phyloP scores from a whole-genome alignment of 2,797 vertebrate genomes.

The Pipistrellus kuhlii region DNA sequence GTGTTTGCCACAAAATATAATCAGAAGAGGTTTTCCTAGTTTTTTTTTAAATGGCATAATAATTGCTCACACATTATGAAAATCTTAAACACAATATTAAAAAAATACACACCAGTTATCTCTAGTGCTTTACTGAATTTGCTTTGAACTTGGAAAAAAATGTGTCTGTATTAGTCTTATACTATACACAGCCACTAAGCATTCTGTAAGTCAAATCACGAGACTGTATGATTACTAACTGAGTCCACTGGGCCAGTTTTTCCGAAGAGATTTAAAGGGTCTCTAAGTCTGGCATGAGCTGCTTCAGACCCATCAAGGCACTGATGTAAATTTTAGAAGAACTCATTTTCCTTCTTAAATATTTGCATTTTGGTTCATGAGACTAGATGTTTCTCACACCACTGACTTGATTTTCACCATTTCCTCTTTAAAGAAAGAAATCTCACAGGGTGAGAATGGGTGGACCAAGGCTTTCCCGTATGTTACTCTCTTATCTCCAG shows the following conservation, averaged over 20 bases:
- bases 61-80: neutral
- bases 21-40: neutral
- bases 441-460: conserved; percentile 2
- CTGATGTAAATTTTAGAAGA: conserved; percentile 16
- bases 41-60: neutral
- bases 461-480: neutral
- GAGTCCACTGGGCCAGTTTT: conserved; percentile 31
- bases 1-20: neutral
- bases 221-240: conserved; percentile 67
- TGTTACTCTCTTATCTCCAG: neutral
- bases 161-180: conserved; percentile 22
- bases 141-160: conserved; percentile 54
- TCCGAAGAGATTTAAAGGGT: conserved; percentile 54
- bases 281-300: conserved; percentile 50
- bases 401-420: conserved; percentile 60
- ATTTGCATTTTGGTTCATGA: conserved; percentile 63
- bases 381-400: conserved; percentile 27
- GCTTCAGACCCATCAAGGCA: conserved; percentile 49
- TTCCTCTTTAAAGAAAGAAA: conserved; percentile 57
- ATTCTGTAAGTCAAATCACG: conserved; percentile 70
- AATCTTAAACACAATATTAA: conserved; percentile 6
- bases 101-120: neutral
- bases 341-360: conserved; percentile 52
- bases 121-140: conserved; percentile 5
- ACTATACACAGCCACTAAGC: conserved; percentile 55